phyloP scores from a whole-genome alignment of 2,888 invertebrate genomes.

The Cerastis leucographa region DNA sequence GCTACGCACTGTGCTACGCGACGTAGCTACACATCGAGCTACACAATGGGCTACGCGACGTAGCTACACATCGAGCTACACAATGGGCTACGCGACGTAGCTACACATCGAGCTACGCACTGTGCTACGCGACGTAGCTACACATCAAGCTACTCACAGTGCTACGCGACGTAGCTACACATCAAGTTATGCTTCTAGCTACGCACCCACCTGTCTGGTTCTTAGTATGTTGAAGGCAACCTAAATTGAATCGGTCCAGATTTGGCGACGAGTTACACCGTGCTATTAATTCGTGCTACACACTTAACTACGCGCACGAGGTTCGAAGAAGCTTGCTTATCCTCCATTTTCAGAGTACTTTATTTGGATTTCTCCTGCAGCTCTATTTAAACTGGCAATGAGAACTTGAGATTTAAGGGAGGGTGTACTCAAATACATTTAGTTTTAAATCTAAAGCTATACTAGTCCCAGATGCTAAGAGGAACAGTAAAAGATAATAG shows the following conservation, averaged over 20 bases:
- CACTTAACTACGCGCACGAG: neutral
- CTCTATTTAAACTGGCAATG: neutral
- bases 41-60: neutral
- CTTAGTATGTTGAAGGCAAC: neutral
- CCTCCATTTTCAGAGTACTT: neutral
- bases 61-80: neutral
- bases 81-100: neutral
- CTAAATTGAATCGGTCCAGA: neutral
- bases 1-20: neutral
- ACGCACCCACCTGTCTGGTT: neutral
- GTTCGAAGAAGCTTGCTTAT: neutral
- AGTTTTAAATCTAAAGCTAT: too few relatives aligned
- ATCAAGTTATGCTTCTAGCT: neutral
- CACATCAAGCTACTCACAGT: neutral
- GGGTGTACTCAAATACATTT: too few relatives aligned
- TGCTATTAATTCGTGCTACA: neutral
- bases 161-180: too few relatives aligned
- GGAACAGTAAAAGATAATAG: too few relatives aligned
- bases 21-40: too few relatives aligned
- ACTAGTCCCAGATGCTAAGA: too few relatives aligned
- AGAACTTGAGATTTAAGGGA: neutral
- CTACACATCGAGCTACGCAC: neutral
- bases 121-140: neutral
- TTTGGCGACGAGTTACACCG: neutral
- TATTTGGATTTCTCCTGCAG: neutral